Base-by-base conservation (phyloP, 2,113 vertebrate species). In the Pluvialis apricaria region DNA sequence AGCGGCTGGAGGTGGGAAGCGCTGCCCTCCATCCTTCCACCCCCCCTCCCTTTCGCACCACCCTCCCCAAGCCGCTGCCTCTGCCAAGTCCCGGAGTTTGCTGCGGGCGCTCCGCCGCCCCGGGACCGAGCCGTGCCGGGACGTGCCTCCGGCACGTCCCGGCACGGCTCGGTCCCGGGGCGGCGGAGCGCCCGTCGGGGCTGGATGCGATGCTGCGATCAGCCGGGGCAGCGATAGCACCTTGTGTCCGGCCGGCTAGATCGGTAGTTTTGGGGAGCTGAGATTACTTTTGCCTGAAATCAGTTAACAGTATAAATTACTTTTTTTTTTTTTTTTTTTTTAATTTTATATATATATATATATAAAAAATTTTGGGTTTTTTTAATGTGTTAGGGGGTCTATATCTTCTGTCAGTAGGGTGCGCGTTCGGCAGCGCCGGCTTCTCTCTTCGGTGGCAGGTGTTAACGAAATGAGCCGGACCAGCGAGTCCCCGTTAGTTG, bases 371-470 rank as follows among this genome's bases (percentile, higher is more conserved):
- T n/a, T n/a, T n/a, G n/a, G n/a, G n/a, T n/a, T 58, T 34, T 58
- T 95, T 87, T 65, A 60, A 66, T 76, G 4, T 8, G 54, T 31
- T 71, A 19, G 78, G 60, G 90, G 92, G 88, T 81, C 81, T 83
- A 9, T 83, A 54, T 47, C 60, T 82, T 40, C 70, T 85, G 82
- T 78, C 89, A 34, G 88, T 7, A 60, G 81, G 79, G 87, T 25
- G 82, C 68, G 66, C 21, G 60, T 76, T 78, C 28, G 9, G 3
- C 80, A 88, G 89, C 52, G 11, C 65, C 13, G 24, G 69, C 40
- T 68, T 62, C n/a, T 93, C 86, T 92, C 83, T 47, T 52, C 45
- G 13, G 57, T 88, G 88, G 90, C 97, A 97, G 96, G 96, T 96
- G 96, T 88, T 88, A 90, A 80, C 88, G 28, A 82, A 93, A 86